A percentile compares a stretch with the other conserved stretches of the same genome.
These are phyloP conservation scores for Thalassaphorura encarpata DNA, from an alignment of 1,140 invertebrate genomes.

Conservation along the genomic window DNA sequence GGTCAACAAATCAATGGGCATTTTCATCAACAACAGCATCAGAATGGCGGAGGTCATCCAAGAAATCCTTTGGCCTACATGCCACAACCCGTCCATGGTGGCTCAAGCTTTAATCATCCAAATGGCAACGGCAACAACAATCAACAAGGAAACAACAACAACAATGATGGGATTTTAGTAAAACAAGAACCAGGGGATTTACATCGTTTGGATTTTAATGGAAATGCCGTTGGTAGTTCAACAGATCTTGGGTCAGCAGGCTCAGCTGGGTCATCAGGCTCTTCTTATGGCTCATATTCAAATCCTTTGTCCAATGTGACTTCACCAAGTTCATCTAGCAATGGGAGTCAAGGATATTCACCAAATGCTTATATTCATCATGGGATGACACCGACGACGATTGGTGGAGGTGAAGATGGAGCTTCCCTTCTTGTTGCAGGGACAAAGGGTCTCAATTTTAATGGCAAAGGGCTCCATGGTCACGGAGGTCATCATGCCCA, in stretches of 20 bases:
- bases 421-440: constrained; percentile 36
- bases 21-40: constrained; percentile 13
- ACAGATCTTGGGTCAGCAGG: constrained; percentile 38
- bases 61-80: constrained; percentile 69
- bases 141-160: constrained; percentile 32
- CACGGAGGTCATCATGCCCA: too few species aligned
- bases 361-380: constrained; percentile 37
- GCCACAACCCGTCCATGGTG: constrained; percentile 78
- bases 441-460: constrained; percentile 29
- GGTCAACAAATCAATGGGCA: neutral
- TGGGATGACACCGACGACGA: constrained; percentile 32
- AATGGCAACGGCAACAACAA: constrained; percentile 32
- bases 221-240: constrained; percentile 40
- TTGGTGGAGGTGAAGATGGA: neutral
- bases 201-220: constrained; percentile 39
- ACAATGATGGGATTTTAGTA: constrained; percentile 49
- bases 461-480: constrained; percentile 29
- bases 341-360: constrained; percentile 30
- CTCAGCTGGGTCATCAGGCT: constrained; percentile 39
- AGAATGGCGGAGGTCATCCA: constrained; percentile 35
- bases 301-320: constrained; percentile 46
- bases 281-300: constrained; percentile 47
- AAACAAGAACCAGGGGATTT: constrained; percentile 74
- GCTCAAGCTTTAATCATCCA: constrained; percentile 52
- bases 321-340: constrained; percentile 22